Conservation (phyloP, 2,113 vertebrate genomes). For the Peromyscus polionotus region DNA sequence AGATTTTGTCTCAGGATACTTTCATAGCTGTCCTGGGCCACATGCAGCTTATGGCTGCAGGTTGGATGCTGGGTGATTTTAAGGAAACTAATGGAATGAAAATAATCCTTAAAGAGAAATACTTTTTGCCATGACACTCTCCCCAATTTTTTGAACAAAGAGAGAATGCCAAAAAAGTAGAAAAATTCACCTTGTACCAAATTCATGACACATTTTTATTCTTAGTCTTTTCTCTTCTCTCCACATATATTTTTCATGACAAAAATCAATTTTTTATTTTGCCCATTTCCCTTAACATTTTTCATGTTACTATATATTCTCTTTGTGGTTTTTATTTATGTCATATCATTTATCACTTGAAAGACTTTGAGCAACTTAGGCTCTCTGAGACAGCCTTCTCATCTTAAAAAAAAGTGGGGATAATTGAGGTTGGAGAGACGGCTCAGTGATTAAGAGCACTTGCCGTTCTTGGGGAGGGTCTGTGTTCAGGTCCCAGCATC, state of each 20-base stretch:
- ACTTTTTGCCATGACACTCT: background rate
- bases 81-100: background rate
- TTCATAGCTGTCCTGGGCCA: background rate
- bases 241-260: background rate
- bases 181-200: background rate
- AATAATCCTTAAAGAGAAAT: slow-evolving; percentile 17
- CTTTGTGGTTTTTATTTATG: background rate
- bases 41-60: too few species aligned
- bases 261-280: slow-evolving; percentile 38
- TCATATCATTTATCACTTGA: background rate
- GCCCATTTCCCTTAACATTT: background rate
- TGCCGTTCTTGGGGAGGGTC: background rate
- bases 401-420: slow-evolving; percentile 23
- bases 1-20: background rate
- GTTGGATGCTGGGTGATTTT: background rate
- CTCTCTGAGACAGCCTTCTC: background rate
- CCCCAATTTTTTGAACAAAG: background rate
- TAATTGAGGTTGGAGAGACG: background rate
- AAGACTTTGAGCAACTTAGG: background rate
- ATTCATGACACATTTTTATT: background rate
- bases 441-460: background rate
- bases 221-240: background rate
- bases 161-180: background rate
- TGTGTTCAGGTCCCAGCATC: background rate
- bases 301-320: slow-evolving; percentile 17